Percentiles rank a stretch among this genome's conserved stretches.
Conservation (phyloP, 2,113 vertebrate species). For the Ia io region DNA sequence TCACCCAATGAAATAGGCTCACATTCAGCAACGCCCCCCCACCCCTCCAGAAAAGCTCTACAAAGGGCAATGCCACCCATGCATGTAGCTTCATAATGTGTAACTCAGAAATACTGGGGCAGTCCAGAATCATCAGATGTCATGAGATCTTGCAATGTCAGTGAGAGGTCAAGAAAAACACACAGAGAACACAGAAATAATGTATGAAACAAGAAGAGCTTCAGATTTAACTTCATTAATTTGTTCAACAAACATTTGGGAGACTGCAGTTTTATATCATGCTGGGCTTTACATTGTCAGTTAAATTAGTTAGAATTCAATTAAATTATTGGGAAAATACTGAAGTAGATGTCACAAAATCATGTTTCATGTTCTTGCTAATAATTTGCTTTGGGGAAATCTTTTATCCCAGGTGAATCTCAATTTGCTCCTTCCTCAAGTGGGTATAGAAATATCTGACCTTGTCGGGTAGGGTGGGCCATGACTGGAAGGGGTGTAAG, state of each 20-base stretch:
- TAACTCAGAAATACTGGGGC: neutral
- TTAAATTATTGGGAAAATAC: neutral
- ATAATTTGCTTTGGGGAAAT: neutral
- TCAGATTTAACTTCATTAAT: neutral
- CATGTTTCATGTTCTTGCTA: neutral
- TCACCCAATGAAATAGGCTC: neutral
- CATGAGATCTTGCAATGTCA: neutral
- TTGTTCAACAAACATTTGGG: neutral
- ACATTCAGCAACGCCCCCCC: neutral
- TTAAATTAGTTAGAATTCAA: neutral
- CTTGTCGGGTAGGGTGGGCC: fast-evolving
- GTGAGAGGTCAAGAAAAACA: neutral
- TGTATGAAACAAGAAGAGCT: neutral
- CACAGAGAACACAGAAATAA: neutral
- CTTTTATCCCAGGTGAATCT: neutral
- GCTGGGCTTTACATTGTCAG: neutral
- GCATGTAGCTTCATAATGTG: neutral
- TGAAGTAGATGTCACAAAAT: neutral
- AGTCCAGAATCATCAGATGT: neutral
- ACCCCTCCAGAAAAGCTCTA: neutral
- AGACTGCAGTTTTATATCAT: neutral
- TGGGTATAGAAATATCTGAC: neutral
- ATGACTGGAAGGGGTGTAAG: neutral
- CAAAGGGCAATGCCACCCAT: neutral
- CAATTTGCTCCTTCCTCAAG: neutral